Evolutionary conservation across 2,888 invertebrate species (phyloP), one percentile per base, ranked within the genome.

Genomic region (Polyommatus icarus): DNA sequence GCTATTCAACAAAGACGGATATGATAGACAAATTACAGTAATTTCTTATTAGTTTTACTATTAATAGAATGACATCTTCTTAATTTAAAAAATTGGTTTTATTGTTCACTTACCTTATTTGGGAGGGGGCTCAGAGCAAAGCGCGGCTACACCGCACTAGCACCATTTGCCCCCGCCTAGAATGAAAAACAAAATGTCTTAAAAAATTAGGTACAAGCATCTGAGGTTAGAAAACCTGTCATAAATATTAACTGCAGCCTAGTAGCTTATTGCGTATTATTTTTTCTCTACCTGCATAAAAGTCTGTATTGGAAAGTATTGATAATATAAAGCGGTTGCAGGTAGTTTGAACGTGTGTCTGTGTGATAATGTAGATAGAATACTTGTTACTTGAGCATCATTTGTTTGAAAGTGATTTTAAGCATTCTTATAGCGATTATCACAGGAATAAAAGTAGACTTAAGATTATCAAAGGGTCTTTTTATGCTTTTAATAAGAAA

Each of bases 131-230:
- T 87, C 89, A 88, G 88, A 87, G 90, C 89, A 88, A 84, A 86
- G 92, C 88, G 87, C 87, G 87, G 90, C 91, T 80, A 89, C 90
- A 91, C 87, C 86, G 88, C 92, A 89, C 93, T 92, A 83, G 84
- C 92, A 91, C 93, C 91, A 87, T 87, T 88, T 85, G 93, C 93
- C 93, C 93, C 93, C 93, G 93, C 93, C 93, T 94, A 87, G 0
- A 72, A 78, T 24, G 20, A 46, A 80, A 29, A 77, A 72, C 32
- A 77, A 29, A 36, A 77, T 15, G 20, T 24, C 24, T 24, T 24
- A 24, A 24, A 24, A 24, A 24, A 24, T 24, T 24, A 24, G 24
- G 24, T 24, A 24, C 24, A 24, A 24, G 20, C 7, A 59, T 59
- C 20, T 59, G 59, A 59, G 20, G 20, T 0, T 20, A 59, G n/a